These are phyloP conservation scores for Chouioia cunea DNA, from an alignment of 2,888 invertebrate genomes.

Conservation along the genomic window DNA sequence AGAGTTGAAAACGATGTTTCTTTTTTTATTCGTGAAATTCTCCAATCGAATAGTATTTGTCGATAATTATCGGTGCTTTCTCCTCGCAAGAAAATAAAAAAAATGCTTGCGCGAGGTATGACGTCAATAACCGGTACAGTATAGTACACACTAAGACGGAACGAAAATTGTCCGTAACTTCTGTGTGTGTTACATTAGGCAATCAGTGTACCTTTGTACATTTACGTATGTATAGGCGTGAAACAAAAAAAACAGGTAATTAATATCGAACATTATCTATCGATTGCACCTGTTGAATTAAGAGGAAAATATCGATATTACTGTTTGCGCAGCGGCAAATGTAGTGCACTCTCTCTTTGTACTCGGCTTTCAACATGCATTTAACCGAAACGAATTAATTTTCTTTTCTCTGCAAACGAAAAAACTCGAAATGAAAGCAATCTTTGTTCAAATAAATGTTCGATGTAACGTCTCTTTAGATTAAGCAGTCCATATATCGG, in stretches of 20 bases:
- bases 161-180: conserved; percentile 24
- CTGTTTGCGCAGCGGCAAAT: background rate
- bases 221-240: background rate
- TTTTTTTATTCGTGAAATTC: background rate
- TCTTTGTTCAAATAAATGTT: too few species aligned
- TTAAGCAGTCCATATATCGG: too few species aligned
- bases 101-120: background rate
- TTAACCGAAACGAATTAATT: too few species aligned
- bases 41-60: background rate
- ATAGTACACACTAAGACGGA: background rate
- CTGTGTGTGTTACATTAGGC: conserved; percentile 6
- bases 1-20: background rate
- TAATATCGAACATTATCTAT: conserved; percentile 21
- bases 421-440: too few species aligned
- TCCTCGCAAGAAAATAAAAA: background rate
- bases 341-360: too few species aligned
- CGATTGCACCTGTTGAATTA: conserved; percentile 31
- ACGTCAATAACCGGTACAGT: conserved; percentile 24
- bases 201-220: background rate
- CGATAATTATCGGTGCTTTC: background rate
- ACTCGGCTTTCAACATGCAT: too few species aligned
- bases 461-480: background rate
- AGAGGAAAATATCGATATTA: background rate
- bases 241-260: conserved; percentile 1
- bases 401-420: too few species aligned